These are phyloP conservation scores for Ginglymostoma cirratum DNA, from an alignment of 2,113 vertebrate species.

Conservation along the genomic window DNA sequence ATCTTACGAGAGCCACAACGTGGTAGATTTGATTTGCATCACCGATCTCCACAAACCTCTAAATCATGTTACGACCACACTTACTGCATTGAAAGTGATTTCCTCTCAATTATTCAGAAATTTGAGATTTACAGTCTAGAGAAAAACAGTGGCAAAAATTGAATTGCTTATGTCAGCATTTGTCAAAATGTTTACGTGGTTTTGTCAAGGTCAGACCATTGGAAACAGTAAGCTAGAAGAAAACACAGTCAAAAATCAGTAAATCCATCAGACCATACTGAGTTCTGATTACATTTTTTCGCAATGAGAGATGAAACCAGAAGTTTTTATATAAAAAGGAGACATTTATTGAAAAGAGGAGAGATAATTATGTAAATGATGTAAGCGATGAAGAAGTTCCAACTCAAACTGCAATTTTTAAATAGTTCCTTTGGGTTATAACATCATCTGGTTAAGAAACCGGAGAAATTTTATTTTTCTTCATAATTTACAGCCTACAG, in stretches of 20 bases:
- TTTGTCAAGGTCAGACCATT: conserved; percentile 3
- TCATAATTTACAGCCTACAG: not conserved
- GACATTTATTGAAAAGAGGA: not conserved
- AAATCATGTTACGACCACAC: not conserved
- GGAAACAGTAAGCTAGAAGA: not conserved
- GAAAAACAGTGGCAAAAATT: conserved; percentile 1
- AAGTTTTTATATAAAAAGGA: not conserved
- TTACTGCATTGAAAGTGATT: not conserved
- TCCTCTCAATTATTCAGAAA: not conserved
- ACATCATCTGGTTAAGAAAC: not conserved
- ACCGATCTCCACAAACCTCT: not conserved
- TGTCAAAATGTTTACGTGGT: not conserved
- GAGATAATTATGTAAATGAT: not conserved
- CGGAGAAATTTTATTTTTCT: not conserved
- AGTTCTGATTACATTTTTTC: not conserved
- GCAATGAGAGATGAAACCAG: not conserved
- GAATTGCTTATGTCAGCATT: not conserved
- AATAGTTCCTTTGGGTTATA: not conserved
- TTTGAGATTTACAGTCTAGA: not conserved
- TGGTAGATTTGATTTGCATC: not conserved
- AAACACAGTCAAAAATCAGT: not conserved
- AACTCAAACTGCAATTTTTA: not conserved
- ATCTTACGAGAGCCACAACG: not conserved
- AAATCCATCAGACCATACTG: not conserved
- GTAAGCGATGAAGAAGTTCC: not conserved